Conservation (phyloP, 2,797 vertebrate genomes). For the Erethizon dorsatum region DNA sequence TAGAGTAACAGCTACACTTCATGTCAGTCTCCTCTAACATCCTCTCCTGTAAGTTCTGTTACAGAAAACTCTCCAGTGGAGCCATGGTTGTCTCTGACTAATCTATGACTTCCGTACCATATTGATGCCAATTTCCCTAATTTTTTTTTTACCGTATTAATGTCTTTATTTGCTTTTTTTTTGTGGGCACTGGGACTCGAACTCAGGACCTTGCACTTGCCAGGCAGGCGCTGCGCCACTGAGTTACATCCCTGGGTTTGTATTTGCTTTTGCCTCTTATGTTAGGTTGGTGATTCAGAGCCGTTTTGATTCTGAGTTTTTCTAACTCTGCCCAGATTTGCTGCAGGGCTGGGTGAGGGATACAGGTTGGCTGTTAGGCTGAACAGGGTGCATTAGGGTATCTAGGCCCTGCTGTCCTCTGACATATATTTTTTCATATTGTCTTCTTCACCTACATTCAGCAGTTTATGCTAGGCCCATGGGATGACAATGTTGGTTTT, state of each 20-base stretch:
- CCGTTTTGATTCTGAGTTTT: neutral
- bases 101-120: neutral
- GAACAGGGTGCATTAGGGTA: neutral
- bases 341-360: neutral
- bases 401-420: neutral
- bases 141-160: neutral
- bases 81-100: neutral
- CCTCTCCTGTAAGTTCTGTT: neutral
- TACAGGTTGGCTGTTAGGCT: accelerated
- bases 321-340: neutral
- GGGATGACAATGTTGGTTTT: neutral
- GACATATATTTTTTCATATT: neutral
- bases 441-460: neutral
- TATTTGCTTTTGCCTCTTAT: too few species aligned
- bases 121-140: neutral
- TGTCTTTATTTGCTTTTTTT: neutral
- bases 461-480: too few species aligned
- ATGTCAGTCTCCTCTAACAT: neutral
- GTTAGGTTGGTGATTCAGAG: constrained; percentile 7
- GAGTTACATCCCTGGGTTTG: too few species aligned
- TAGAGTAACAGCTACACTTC: neutral
- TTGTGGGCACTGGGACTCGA: too few species aligned
- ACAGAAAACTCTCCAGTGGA: neutral
- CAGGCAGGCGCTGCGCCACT: too few species aligned
- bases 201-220: too few species aligned